These are phyloP conservation scores for Porphyrio hochstetteri DNA, from an alignment of 2,113 vertebrate species.

Conservation along the genomic window DNA sequence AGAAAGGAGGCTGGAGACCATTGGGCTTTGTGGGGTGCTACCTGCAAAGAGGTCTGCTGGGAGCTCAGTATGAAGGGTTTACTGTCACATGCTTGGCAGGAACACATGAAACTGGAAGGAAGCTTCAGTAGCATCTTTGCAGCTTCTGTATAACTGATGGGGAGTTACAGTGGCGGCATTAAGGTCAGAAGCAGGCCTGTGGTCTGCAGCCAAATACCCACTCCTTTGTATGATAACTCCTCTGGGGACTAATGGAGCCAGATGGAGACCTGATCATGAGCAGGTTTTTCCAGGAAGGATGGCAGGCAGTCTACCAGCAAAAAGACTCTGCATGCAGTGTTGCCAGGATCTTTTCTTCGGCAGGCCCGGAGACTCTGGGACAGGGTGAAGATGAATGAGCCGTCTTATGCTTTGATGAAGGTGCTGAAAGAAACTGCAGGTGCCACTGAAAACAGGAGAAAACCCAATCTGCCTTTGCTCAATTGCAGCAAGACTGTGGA, in stretches of 20 bases:
- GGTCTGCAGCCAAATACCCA: neutral
- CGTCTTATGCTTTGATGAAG: neutral
- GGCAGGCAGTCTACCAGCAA: neutral
- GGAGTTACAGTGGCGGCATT: neutral
- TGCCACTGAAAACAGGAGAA: neutral
- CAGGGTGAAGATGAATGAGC: neutral
- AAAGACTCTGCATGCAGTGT: neutral
- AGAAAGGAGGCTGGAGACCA: neutral
- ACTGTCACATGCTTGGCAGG: neutral
- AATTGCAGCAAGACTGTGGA: neutral
- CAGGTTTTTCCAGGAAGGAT: neutral
- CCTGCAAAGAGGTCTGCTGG: neutral
- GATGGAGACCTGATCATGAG: neutral
- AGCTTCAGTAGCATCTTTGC: neutral
- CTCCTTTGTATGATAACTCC: neutral
- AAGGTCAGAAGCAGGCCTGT: neutral
- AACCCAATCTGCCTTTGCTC: rapidly evolving
- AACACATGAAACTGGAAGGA: neutral
- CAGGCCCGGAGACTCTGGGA: neutral
- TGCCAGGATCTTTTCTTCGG: neutral
- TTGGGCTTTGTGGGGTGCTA: neutral
- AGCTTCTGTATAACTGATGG: neutral
- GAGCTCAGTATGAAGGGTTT: neutral
- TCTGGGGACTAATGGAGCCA: neutral
- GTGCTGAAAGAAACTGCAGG: neutral